Evolutionary conservation across 2,113 vertebrate species (phyloP).

Genomic region (Poeciliopsis turrubarensis): DNA sequence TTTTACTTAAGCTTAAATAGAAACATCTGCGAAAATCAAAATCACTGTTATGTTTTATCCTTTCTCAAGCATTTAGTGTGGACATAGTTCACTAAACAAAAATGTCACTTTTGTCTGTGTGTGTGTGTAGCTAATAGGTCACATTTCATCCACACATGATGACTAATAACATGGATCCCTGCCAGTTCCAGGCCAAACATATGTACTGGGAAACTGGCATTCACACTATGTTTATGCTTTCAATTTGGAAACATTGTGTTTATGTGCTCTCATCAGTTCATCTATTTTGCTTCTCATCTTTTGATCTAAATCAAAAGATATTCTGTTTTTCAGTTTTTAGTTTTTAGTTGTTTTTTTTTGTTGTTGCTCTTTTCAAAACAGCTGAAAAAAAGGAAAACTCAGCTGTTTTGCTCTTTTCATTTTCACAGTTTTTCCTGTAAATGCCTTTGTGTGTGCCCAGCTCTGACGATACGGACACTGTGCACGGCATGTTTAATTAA

Average conservation of each 20-base stretch:
- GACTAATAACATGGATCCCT: neutral
- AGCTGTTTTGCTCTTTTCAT: neutral
- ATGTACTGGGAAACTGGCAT: neutral
- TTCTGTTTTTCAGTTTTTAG: slow-evolving; percentile 5
- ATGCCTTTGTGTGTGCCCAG: slow-evolving; percentile 31
- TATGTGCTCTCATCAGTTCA: neutral
- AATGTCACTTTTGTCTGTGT: neutral
- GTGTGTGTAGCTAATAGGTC: neutral
- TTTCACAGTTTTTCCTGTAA: neutral
- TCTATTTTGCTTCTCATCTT: slow-evolving; percentile 1
- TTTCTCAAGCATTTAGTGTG: neutral
- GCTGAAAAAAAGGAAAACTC: too few species aligned
- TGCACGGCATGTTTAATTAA: slow-evolving; percentile 52
- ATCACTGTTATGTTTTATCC: too few species aligned
- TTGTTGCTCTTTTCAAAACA: too few species aligned
- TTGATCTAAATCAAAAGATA: neutral
- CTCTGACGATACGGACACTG: slow-evolving; percentile 55
- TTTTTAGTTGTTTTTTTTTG: too few species aligned
- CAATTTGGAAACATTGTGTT: neutral
- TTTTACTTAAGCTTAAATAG: too few species aligned
- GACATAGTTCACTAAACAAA: neutral
- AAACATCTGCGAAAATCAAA: too few species aligned
- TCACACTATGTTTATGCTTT: neutral
- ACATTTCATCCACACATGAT: neutral
- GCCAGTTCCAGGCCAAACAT: neutral